A percentile compares a stretch with the other conserved stretches of the same genome.
Conservation (phyloP, 2,113 vertebrate genomes). For the Mesitornis unicolor region DNA sequence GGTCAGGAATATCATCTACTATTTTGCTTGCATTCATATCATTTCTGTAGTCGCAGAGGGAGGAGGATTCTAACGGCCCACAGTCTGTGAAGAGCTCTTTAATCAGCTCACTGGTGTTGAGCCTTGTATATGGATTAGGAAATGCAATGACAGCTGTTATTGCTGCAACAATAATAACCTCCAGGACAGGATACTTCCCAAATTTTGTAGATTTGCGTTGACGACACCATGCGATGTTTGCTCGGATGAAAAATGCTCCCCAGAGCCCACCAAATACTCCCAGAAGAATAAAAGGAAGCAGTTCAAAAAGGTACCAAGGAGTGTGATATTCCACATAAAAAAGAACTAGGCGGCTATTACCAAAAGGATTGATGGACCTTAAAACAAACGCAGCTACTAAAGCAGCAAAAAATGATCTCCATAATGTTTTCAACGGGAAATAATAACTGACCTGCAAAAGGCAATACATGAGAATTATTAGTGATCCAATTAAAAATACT, state of each 20-base stretch:
- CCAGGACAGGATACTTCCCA: conserved; percentile 93
- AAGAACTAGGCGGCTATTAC: conserved; percentile 95
- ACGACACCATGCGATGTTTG: conserved; percentile 96
- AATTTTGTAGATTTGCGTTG: conserved; percentile 95
- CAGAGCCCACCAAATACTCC: conserved; percentile 97
- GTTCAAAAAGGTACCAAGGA: conserved; percentile 98
- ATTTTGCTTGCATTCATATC: conserved; percentile 93
- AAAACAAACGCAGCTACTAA: conserved; percentile 96
- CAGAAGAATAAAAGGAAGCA: conserved; percentile 95
- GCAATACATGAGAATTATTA: not conserved
- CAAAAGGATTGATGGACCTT: conserved; percentile 97
- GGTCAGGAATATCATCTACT: conserved; percentile 87
- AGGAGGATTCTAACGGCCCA: conserved; percentile 91
- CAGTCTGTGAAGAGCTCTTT: conserved; percentile 98
- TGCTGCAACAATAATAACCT: conserved; percentile 94
- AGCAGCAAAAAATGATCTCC: conserved; percentile 97
- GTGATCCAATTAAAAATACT: not conserved
- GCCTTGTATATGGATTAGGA: conserved; percentile 93
- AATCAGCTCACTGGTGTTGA: conserved; percentile 97
- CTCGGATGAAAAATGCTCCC: conserved; percentile 97
- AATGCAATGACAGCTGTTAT: conserved; percentile 94
- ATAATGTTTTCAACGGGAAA: conserved; percentile 97
- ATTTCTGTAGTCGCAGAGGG: conserved; percentile 95
- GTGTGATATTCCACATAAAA: conserved; percentile 99
- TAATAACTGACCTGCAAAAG: conserved; percentile 93